Conservation (phyloP, 1,140 invertebrate genomes). For the Magallana ariakensis region DNA sequence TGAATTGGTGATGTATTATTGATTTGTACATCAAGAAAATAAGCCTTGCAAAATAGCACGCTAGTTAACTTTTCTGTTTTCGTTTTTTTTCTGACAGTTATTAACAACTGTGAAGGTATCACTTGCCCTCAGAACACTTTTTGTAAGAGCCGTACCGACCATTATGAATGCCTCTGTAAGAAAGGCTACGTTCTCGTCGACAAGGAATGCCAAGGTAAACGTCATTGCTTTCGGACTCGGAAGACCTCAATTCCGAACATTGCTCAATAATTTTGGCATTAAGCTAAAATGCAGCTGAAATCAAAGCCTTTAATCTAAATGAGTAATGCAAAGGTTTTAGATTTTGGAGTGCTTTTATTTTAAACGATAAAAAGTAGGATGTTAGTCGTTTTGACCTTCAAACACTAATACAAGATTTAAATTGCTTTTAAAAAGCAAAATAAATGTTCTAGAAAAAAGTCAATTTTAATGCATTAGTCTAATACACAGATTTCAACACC, state of each 20-base stretch:
- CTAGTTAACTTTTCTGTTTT: no score
- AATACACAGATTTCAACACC: no score
- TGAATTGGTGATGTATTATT: no score
- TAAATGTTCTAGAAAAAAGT: no score
- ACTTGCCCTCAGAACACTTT: neutral
- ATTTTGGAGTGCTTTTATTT: neutral
- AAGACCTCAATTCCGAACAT: no score
- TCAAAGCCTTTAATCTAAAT: neutral
- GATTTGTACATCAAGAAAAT: no score
- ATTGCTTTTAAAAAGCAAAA: neutral
- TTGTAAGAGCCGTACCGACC: neutral
- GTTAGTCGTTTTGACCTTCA: neutral
- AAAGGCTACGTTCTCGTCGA: neutral
- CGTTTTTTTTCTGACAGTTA: neutral
- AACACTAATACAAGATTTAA: neutral
- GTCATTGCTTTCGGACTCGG: neutral
- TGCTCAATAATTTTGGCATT: neutral
- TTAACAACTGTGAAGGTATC: neutral
- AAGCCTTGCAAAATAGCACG: no score
- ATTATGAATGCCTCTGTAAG: conserved; percentile 6
- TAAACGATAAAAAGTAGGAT: neutral
- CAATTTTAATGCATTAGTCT: no score
- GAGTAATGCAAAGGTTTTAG: neutral
- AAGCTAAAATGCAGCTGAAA: neutral
- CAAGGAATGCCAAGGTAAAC: neutral